phyloP scores from a whole-genome alignment of 1,140 invertebrate genomes.

The Brachionus calyciflorus region DNA sequence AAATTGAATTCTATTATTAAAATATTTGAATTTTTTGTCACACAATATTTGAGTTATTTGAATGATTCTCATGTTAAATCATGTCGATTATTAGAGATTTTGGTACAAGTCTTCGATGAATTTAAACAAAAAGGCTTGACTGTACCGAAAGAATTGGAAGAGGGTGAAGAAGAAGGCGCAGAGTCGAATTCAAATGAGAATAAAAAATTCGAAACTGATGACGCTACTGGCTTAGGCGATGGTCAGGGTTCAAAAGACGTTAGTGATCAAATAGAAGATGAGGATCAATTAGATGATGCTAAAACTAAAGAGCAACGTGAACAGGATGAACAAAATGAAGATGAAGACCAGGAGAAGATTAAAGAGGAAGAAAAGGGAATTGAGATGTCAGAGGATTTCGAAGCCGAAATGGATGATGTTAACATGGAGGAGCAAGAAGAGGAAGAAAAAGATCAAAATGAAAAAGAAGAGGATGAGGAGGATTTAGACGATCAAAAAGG shows the following conservation, averaged over 20 bases:
- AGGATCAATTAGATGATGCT: constrained; percentile 43
- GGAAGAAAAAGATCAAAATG: not conserved
- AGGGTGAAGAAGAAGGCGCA: not conserved
- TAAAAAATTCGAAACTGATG: constrained; percentile 35
- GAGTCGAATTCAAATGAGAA: not conserved
- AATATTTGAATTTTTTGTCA: not conserved
- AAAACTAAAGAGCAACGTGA: constrained; percentile 5
- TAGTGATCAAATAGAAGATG: constrained; percentile 41
- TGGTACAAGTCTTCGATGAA: constrained; percentile 36
- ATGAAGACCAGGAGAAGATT: not conserved
- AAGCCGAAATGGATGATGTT: constrained; percentile 15
- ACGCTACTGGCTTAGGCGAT: constrained; percentile 20
- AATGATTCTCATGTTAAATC: not conserved
- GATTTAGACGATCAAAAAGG: constrained; percentile 40
- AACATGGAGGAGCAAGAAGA: constrained; percentile 19
- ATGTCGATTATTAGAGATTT: not conserved
- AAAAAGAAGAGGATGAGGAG: not conserved
- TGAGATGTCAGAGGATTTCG: constrained; percentile 44
- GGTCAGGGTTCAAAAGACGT: constrained; percentile 44
- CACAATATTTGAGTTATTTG: not conserved
- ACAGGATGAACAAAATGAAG: not conserved
- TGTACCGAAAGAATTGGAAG: constrained; percentile 4
- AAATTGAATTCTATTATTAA: not conserved
- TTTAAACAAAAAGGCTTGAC: constrained; percentile 10
- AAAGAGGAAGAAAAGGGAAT: constrained; percentile 47